Percentiles rank a stretch among this genome's conserved stretches.
Conservation (phyloP, 2,797 vertebrate species). For the Girardinus metallicus region DNA sequence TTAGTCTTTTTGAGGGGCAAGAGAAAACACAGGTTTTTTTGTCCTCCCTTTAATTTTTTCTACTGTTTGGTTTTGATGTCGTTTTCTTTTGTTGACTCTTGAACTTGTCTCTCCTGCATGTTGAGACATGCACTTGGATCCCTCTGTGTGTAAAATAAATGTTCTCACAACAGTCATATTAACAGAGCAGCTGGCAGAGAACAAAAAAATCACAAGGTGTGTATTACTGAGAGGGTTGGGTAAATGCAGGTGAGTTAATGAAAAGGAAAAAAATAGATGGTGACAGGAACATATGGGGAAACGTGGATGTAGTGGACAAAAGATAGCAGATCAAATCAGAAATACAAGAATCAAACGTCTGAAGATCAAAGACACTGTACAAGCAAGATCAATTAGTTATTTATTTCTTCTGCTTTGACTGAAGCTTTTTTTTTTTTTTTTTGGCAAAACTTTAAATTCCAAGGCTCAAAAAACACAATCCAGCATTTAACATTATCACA, state of each 20-base stretch:
- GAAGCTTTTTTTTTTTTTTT: background rate
- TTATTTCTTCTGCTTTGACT: background rate
- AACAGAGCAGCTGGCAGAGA: background rate
- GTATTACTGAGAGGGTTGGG: background rate
- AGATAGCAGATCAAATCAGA: background rate
- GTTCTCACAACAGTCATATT: background rate
- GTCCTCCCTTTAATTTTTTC: background rate
- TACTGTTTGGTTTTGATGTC: background rate
- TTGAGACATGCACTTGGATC: background rate
- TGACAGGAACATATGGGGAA: background rate
- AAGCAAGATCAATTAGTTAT: background rate
- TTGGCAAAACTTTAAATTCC: background rate
- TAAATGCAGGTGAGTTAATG: slow-evolving; percentile 1
- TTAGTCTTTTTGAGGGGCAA: background rate
- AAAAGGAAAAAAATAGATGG: background rate
- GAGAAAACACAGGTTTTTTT: background rate
- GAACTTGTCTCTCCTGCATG: background rate
- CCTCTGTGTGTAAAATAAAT: background rate
- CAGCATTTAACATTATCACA: background rate
- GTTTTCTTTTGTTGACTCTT: background rate
- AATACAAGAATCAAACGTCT: background rate
- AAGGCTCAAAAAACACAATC: background rate
- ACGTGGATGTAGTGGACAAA: background rate
- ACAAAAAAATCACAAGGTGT: background rate
- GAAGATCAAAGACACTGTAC: background rate